Conservation (phyloP, 1,140 invertebrate genomes). For the Leptopilina boulardi region DNA sequence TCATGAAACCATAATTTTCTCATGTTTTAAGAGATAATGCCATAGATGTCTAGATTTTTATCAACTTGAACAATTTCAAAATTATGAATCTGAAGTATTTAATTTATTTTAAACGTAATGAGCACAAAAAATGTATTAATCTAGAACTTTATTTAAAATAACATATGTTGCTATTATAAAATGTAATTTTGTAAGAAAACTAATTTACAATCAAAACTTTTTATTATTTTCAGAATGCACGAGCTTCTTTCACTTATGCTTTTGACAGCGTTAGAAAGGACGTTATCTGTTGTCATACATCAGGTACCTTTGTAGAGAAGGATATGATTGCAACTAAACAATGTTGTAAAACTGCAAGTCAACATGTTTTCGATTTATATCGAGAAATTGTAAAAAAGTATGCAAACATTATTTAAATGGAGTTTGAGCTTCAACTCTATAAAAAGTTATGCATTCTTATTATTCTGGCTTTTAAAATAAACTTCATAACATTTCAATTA, state of each 20-base stretch:
- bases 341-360: constrained; percentile 80
- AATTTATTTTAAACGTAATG: too few relatives aligned
- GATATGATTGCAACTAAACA: constrained; percentile 81
- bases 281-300: constrained; percentile 81
- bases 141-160: too few relatives aligned
- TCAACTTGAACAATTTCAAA: too few relatives aligned
- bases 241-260: constrained; percentile 81
- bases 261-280: constrained; percentile 83
- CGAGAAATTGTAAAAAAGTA: constrained; percentile 79
- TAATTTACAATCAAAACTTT: constrained; percentile 24
- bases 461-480: not conserved
- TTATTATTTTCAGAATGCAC: constrained; percentile 67
- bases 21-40: too few relatives aligned
- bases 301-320: constrained; percentile 80
- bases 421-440: constrained; percentile 43
- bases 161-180: too few relatives aligned
- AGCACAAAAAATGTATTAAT: too few relatives aligned
- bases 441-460: not conserved
- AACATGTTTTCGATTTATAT: constrained; percentile 84
- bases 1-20: too few relatives aligned
- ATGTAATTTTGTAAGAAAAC: not conserved
- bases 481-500: not conserved
- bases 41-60: too few relatives aligned
- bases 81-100: too few relatives aligned
- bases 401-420: constrained; percentile 71